phyloP scores from a whole-genome alignment of 2,888 invertebrate genomes.

The Coelopa pilipes region DNA sequence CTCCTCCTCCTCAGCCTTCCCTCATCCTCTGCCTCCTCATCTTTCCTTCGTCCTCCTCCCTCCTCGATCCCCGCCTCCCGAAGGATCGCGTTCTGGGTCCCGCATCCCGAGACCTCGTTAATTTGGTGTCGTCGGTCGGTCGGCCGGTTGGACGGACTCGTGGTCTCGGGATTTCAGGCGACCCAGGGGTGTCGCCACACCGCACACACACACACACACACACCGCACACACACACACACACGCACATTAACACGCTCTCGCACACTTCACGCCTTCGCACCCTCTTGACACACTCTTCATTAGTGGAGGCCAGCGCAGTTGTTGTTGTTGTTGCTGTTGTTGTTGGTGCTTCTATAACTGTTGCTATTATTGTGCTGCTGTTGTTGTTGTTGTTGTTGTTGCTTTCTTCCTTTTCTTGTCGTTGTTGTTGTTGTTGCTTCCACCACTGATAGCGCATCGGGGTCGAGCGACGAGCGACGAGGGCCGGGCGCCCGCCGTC shows the following conservation, averaged over 20 bases:
- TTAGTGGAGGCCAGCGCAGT: not conserved
- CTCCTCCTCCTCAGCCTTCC: no score
- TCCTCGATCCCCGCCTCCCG: no score
- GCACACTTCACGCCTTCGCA: constrained; percentile 3
- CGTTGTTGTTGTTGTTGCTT: constrained; percentile 4
- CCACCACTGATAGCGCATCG: constrained; percentile 4
- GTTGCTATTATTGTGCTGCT: not conserved
- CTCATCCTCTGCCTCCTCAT: no score
- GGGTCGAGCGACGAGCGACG: not conserved
- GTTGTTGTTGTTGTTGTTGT: constrained; percentile 9
- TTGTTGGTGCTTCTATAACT: no score
- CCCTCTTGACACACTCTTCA: constrained; percentile 23
- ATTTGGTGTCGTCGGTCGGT: no score
- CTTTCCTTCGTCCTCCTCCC: no score
- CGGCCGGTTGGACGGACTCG: no score
- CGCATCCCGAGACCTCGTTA: no score
- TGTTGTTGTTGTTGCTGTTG: not conserved
- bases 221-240: constrained; percentile 4
- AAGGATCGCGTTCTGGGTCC: no score
- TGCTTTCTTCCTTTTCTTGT: not conserved
- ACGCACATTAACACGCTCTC: not conserved
- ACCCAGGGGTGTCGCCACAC: not conserved
- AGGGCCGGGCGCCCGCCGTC: not conserved
- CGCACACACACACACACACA: not conserved
- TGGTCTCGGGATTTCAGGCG: not conserved